Conservation (phyloP, 2,888 invertebrate genomes). For the Parapristionchus giblindavisi region DNA sequence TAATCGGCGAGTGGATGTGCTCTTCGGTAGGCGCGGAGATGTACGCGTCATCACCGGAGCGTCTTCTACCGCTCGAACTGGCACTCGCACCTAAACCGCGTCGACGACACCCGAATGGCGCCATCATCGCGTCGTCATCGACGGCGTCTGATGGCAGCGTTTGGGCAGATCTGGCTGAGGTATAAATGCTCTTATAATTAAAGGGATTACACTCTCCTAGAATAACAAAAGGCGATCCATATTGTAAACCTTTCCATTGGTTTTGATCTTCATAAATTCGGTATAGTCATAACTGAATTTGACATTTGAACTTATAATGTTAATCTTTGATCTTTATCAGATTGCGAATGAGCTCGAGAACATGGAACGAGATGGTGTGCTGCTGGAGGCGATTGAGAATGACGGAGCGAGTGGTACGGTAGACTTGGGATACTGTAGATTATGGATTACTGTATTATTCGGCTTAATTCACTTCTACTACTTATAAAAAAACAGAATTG, state of each 20-base stretch:
- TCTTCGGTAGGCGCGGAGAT: not conserved
- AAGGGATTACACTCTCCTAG: no score
- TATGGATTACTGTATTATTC: no score
- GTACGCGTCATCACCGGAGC: not conserved
- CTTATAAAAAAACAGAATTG: no score
- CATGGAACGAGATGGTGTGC: constrained; percentile 14
- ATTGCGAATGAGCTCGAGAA: constrained; percentile 29
- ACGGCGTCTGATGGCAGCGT: not conserved
- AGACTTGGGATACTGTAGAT: not conserved
- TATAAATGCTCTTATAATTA: no score
- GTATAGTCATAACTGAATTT: no score
- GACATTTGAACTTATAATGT: no score
- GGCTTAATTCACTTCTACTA: no score
- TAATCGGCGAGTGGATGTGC: constrained; percentile 28
- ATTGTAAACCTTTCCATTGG: no score
- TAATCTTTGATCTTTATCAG: not conserved
- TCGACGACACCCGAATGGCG: not conserved
- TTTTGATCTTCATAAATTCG: no score
- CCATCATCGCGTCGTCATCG: no score
- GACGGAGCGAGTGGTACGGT: constrained; percentile 20
- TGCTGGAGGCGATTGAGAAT: constrained; percentile 19
- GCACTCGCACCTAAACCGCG: not conserved
- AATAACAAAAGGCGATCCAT: no score
- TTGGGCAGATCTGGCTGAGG: constrained; percentile 3
- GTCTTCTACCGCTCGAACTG: constrained; percentile 28